Conservation (phyloP, 2,888 invertebrate genomes). For the Agrochola litura region DNA sequence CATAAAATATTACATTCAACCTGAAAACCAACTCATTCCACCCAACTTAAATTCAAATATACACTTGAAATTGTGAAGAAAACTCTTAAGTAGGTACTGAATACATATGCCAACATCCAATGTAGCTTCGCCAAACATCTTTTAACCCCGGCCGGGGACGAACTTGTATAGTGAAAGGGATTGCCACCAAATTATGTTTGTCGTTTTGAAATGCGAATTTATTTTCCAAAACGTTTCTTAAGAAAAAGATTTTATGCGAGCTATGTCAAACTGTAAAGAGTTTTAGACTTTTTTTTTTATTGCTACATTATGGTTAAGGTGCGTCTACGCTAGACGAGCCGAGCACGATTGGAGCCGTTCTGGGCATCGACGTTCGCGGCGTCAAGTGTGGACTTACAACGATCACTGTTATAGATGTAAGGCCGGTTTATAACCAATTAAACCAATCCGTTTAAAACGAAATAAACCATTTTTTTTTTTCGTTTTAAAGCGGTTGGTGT, state of each 20-base stretch:
- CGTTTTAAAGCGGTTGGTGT: too few species aligned
- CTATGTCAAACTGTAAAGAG: too few species aligned
- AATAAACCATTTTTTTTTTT: too few species aligned
- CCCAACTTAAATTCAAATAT: conserved; percentile 45
- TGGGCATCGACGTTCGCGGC: too few species aligned
- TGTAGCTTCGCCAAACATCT: conserved; percentile 39
- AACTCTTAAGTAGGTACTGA: conserved; percentile 30
- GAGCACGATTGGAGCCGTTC: too few species aligned
- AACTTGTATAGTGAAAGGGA: conserved; percentile 32
- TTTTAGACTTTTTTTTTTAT: too few species aligned
- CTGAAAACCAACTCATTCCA: conserved; percentile 16
- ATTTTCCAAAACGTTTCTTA: conserved; percentile 2
- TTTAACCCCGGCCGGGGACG: neutral
- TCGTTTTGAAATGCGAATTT: conserved; percentile 30
- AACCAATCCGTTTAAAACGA: too few species aligned
- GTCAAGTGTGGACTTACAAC: too few species aligned
- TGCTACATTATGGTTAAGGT: too few species aligned
- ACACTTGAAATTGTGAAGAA: conserved; percentile 48
- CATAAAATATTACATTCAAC: neutral
- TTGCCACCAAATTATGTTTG: conserved; percentile 50
- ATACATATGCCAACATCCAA: conserved; percentile 29
- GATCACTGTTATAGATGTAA: too few species aligned
- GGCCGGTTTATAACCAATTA: too few species aligned
- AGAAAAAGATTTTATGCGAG: neutral
- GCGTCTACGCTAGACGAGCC: too few species aligned